phyloP scores from a whole-genome alignment of 2,888 invertebrate species.

The Diarsia rubi region DNA sequence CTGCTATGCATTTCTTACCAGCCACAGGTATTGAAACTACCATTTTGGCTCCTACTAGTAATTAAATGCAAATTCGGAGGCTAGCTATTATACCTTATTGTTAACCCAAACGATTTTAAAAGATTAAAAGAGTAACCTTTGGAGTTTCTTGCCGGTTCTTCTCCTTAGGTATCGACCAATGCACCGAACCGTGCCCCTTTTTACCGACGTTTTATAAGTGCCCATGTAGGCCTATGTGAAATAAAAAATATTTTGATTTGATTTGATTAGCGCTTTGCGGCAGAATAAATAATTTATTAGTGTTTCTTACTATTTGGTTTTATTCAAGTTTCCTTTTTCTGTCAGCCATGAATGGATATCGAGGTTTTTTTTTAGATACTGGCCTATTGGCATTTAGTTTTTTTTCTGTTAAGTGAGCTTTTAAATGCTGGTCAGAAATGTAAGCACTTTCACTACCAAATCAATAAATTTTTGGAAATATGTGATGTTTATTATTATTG shows the following conservation, averaged over 20 bases:
- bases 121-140: no score
- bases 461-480: slow-evolving; percentile 20
- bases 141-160: no score
- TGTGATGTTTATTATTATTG: slow-evolving; percentile 4
- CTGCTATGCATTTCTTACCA: background rate
- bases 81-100: no score
- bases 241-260: no score
- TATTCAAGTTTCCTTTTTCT: slow-evolving; percentile 12
- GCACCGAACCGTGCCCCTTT: no score
- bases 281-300: slow-evolving; percentile 31
- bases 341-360: background rate
- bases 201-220: no score
- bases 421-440: background rate
- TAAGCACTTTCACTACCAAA: slow-evolving; percentile 30
- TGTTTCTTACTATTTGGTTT: background rate
- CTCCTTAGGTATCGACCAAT: no score
- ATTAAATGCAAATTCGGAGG: slow-evolving; percentile 16
- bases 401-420: background rate
- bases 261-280: slow-evolving; percentile 15
- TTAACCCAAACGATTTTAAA: no score
- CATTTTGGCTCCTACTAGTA: slow-evolving; percentile 2
- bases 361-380: background rate
- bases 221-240: no score
- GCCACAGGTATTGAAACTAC: background rate
- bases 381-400: background rate